Evolutionary conservation across 2,113 vertebrate genomes (phyloP).

Genomic region (Pyrgilauda ruficollis): DNA sequence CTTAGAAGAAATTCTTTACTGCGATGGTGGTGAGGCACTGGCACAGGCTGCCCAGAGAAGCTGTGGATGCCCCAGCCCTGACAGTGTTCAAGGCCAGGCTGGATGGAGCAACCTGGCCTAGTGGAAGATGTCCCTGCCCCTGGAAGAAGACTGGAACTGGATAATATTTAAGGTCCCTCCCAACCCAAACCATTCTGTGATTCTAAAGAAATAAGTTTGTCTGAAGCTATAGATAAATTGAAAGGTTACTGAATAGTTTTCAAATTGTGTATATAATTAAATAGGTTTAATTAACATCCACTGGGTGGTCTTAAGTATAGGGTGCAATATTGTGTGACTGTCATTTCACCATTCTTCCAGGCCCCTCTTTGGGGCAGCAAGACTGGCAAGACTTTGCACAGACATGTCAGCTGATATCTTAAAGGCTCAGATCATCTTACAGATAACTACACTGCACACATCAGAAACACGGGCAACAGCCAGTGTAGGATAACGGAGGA

Average conservation of each 20-base stretch:
- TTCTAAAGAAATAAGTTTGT: neutral
- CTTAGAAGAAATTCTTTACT: neutral
- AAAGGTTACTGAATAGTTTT: neutral
- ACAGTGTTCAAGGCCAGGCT: neutral
- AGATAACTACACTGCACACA: neutral
- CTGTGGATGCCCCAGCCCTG: neutral
- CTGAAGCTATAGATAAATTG: neutral
- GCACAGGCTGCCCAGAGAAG: neutral
- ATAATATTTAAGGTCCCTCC: neutral
- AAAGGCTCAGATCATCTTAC: neutral
- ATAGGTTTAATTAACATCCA: neutral
- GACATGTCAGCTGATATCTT: neutral
- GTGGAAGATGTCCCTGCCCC: neutral
- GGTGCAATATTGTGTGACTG: neutral
- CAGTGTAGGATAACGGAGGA: neutral
- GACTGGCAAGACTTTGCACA: neutral
- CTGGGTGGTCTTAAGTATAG: neutral
- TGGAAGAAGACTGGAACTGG: neutral
- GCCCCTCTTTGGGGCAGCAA: rapidly evolving
- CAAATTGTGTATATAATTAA: neutral
- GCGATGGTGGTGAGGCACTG: neutral
- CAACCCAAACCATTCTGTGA: neutral
- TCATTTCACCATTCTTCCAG: neutral
- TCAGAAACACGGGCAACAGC: rapidly evolving
- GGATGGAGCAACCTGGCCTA: neutral